These are phyloP conservation scores for Gortyna flavago DNA, from an alignment of 2,888 invertebrate species.

Conservation along the genomic window DNA sequence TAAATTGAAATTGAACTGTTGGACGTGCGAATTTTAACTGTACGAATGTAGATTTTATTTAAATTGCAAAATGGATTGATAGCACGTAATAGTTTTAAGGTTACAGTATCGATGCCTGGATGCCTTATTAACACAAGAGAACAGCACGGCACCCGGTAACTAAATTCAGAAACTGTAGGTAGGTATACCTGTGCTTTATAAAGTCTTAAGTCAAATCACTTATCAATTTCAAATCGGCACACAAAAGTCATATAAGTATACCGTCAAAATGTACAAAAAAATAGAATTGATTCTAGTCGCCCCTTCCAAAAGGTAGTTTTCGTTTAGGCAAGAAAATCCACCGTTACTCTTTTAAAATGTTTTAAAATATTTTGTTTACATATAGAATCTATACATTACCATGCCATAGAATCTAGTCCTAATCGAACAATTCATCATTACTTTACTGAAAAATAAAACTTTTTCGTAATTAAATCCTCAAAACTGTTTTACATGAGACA, in stretches of 20 bases:
- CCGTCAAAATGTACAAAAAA: neutral
- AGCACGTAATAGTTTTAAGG: neutral
- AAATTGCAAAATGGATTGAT: neutral
- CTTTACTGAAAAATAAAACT: neutral
- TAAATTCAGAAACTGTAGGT: neutral
- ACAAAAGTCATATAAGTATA: neutral
- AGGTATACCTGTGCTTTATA: neutral
- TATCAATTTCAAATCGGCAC: neutral
- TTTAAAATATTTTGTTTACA: no score
- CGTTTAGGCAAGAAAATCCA: neutral
- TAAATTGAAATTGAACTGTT: conserved; percentile 8
- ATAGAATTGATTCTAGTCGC: neutral
- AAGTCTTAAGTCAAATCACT: neutral
- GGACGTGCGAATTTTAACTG: neutral
- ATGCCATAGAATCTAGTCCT: no score
- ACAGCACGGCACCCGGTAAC: neutral
- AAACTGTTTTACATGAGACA: neutral
- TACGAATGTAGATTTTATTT: neutral
- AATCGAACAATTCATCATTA: no score
- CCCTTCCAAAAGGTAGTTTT: neutral
- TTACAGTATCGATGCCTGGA: neutral
- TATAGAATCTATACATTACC: no score
- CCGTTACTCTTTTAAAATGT: no score
- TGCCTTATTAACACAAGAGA: neutral
- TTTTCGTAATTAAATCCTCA: neutral